Conservation (phyloP, 2,113 vertebrate genomes). For the Pithys albifrons region DNA sequence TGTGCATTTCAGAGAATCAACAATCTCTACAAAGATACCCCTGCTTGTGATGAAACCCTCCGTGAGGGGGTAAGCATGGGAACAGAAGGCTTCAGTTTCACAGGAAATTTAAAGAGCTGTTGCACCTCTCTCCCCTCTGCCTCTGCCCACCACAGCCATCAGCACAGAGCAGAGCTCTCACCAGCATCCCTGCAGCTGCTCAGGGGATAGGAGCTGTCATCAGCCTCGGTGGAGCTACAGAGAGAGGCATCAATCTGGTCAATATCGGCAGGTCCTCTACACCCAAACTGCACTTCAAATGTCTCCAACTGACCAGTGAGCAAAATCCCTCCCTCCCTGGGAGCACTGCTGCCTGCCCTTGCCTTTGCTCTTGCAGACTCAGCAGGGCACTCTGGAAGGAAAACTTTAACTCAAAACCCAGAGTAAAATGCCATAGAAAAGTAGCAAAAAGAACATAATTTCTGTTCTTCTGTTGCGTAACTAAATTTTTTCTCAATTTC, state of each 20-base stretch:
- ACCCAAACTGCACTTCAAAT: not conserved
- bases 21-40: not conserved
- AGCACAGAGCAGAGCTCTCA: not conserved
- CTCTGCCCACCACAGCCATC: not conserved
- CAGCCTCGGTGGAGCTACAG: not conserved
- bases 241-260: rapidly evolving
- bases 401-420: not conserved
- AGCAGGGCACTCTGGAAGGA: not conserved
- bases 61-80: rapidly evolving
- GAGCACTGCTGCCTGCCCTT: not conserved
- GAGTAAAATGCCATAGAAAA: not conserved
- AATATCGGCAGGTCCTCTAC: too few species aligned
- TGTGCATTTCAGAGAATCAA: not conserved
- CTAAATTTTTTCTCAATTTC: not conserved
- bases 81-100: not conserved
- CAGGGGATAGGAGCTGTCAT: not conserved
- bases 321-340: not conserved
- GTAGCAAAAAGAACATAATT: not conserved
- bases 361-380: not conserved
- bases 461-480: not conserved
- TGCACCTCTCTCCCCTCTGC: not conserved
- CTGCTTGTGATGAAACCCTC: not conserved
- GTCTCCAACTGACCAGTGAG: not conserved
- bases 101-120: not conserved
- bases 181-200: not conserved